A percentile compares a stretch with the other conserved stretches of the same genome.
These are phyloP conservation scores for Nymphalis c-album DNA, from an alignment of 2,888 invertebrate species.

Conservation along the genomic window DNA sequence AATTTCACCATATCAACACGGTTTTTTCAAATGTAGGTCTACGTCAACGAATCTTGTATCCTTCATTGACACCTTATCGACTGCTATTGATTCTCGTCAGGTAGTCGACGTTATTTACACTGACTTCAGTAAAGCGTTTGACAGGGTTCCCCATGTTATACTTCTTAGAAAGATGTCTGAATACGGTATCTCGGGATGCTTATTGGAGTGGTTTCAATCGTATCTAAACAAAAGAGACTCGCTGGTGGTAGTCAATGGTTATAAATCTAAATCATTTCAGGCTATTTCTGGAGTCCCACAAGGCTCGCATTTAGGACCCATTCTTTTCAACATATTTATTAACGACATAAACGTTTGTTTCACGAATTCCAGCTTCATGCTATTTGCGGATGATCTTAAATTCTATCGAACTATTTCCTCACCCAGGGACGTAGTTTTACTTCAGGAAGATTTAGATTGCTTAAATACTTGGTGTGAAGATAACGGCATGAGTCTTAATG, in stretches of 20 bases:
- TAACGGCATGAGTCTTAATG: constrained; percentile 19
- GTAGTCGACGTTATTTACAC: constrained; percentile 34
- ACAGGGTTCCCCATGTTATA: constrained; percentile 31
- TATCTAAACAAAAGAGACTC: constrained; percentile 23
- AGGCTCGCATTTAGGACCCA: constrained; percentile 36
- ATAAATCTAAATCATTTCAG: constrained; percentile 9
- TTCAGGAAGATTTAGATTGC: constrained; percentile 28
- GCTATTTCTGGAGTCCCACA: constrained; percentile 27
- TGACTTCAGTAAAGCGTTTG: constrained; percentile 35
- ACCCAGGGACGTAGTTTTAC: constrained; percentile 12
- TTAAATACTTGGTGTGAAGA: constrained; percentile 21
- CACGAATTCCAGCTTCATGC: constrained; percentile 9
- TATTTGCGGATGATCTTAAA: constrained; percentile 30
- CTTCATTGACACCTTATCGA: constrained; percentile 7
- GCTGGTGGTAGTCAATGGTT: constrained; percentile 28
- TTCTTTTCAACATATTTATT: constrained; percentile 31
- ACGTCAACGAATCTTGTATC: constrained; percentile 31
- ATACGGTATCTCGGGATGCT: constrained; percentile 27
- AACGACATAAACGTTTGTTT: constrained; percentile 24
- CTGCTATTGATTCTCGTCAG: constrained; percentile 20
- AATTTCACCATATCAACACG: constrained; percentile 25
- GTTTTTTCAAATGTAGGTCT: constrained; percentile 27
- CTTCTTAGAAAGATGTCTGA: constrained; percentile 24
- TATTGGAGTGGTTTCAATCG: constrained; percentile 28
- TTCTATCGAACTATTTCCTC: constrained; percentile 15